Base-by-base conservation (phyloP, 2,113 vertebrate species). In the Acinonyx jubatus region DNA sequence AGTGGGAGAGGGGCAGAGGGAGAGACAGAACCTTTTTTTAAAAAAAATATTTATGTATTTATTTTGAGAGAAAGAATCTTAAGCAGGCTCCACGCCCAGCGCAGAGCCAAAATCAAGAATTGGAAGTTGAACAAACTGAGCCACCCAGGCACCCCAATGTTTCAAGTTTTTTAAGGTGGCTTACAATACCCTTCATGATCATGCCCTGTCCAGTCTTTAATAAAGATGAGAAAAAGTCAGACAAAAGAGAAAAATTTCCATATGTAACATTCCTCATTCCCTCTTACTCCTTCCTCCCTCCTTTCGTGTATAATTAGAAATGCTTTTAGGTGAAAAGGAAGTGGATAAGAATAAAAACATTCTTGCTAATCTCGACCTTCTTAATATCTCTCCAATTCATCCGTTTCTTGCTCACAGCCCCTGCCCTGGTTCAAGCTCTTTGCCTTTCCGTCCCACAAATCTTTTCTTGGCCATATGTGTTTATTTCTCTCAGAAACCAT, bases 301-400 rank as follows among this genome's bases (percentile, higher is more conserved):
- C 29, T 38, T 88, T 31, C 25, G 18, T 27, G 36, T 74, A 31
- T 41, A 86, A 48, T 88, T 91, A 89, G 52, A 73, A 57, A 55
- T 61, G 45, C 52, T 92, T 96, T 85, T 92, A 94, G 63, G 19
- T 94, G 55, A 25, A 50, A 89, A 92, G 41, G 27, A 84, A 96
- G 79, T 92, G 33, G 71, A 66, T 71, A 65, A 87, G 29, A 84
- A 71, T 86, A 82, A 91, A 94, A 65, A 48, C 36, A 41, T 71
- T 48, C 48, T 66, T 50, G 29, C 18, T 14, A 65, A 1, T 78
- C 57, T 96, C 84, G 68, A 71, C 41, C 55, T 84, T 93, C 10
- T 65, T 71, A 76, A 10, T 94, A 36, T 78, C 41, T 78, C 68
- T 91, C 3, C 11, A 81, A 36, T 87, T 91, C 61, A 91, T 82